Evolutionary conservation across 2,888 invertebrate species (phyloP), one percentile per base, ranked within the genome.

Genomic region (Agrypnus murinus): DNA sequence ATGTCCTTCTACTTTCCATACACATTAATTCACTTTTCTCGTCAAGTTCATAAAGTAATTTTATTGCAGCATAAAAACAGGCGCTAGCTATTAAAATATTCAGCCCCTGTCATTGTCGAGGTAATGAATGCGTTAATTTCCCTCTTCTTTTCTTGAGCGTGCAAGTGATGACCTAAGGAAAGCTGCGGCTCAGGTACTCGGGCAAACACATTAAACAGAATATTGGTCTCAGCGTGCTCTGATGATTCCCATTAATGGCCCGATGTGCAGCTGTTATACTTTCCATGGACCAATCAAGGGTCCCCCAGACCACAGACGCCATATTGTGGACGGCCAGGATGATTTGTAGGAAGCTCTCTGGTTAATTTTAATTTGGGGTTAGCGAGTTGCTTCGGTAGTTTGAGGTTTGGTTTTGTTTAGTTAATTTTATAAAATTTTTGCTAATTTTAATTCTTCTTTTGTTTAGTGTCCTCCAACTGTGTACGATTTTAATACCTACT

Each of bases 191-290:
- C 65, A 67, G 71, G 60, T 63, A 68, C 55, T 59, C 64, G 19
- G 45, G 72, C 68, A 64, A 78, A 74, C 76, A 76, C 79, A 81
- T 81, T 81, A 80, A 79, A 78, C 79, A 76, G 77, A 81, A 81
- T 81, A 82, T 81, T 78, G 81, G 81, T 79, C 81, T 78, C 80
- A 78, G 81, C 79, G 79, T 82, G 81, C 77, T 80, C 77, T 79
- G 81, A 82, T 83, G 83, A 82, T 80, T 79, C 81, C 80, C 81
- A 83, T 83, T 84, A 83, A 84, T 82, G 82, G 80, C 77, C 77
- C 84, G 84, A 82, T 81, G 83, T 82, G 83, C 84, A 84, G 84
- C 84, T 84, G 84, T 84, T 84, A 81, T 81, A 81, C 81, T 83
- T 83, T 82, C 83, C 82, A 81, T 84, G 84, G 84, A 84, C 84